phyloP scores from a whole-genome alignment of 2,113 vertebrate species.

The Petrocephalus microphthalmus region DNA sequence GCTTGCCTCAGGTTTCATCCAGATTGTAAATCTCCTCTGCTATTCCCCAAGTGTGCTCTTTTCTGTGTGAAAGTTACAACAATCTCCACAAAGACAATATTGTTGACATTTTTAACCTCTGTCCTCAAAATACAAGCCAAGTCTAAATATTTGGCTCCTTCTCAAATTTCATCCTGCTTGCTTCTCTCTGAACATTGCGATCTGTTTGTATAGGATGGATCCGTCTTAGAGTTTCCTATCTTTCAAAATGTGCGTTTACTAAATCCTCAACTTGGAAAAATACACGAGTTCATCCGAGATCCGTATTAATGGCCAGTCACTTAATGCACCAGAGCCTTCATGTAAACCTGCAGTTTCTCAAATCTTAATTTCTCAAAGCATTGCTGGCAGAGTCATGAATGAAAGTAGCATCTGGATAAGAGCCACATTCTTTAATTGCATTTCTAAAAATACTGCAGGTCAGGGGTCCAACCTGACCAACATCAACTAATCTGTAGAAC shows the following conservation, averaged over 20 bases:
- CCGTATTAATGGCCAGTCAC: neutral
- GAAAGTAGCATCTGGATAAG: constrained; percentile 45
- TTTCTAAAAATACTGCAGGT: constrained; percentile 63
- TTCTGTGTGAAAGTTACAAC: neutral
- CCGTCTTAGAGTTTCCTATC: neutral
- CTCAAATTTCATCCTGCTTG: neutral
- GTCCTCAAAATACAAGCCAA: constrained; percentile 14
- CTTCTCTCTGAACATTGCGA: neutral
- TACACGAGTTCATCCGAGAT: neutral
- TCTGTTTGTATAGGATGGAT: neutral
- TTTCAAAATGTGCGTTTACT: neutral
- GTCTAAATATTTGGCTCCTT: neutral
- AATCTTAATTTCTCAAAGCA: constrained; percentile 14
- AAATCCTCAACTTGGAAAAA: neutral
- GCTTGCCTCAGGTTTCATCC: neutral
- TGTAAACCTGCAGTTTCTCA: constrained; percentile 8
- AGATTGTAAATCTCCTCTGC: neutral
- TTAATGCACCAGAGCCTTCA: neutral
- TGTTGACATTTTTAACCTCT: neutral
- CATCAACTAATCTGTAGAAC: constrained; percentile 60
- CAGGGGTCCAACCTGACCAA: constrained; percentile 57
- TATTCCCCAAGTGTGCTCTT: neutral
- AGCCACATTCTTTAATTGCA: constrained; percentile 57
- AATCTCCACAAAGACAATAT: neutral
- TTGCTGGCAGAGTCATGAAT: constrained; percentile 52